Base-by-base conservation (phyloP, 2,113 vertebrate genomes). In the Vimba vimba region DNA sequence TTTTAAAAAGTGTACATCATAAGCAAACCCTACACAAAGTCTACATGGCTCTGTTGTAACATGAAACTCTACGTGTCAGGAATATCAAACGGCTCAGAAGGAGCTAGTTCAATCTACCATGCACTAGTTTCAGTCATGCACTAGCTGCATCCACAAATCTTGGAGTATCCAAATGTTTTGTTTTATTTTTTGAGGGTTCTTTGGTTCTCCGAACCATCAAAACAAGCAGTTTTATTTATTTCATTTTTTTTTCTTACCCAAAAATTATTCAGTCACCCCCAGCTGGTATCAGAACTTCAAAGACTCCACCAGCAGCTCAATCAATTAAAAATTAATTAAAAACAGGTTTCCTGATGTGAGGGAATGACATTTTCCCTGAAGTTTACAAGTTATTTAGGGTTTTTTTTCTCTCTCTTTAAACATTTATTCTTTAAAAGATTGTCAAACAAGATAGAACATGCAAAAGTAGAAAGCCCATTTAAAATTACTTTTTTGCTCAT, bases 241-340 rank as follows among this genome's bases (percentile, higher is more conserved):
- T 77, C 55, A 19, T 9, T 77, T 68, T 27, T 82, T 43, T 23
- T 21, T 82, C 4, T 15, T 66, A 25, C 27, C 19, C 25, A 23
- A 82, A 81, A 81, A 66, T 47, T 19, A 81, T 81, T 81, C 43
- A 62, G 27, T 69, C 64, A 50, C 43, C 80, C 43, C 62, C 62
- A 82, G 62, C 62, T 82, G 80, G 43, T 68, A 50, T 82, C 80
- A 82, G 62, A 82, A 50, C 80, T 82, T 82, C 80, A 82, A 82
- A 82, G 80, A 23, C 47, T 52, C 25, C 62, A 69, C 27, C 62
- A 68, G 45, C 43, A 45, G 79, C 79, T 52, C 43, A 82, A n/a
- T 68, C 62, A 69, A 82, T 82, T 69, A 82, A 82, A 82, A 81
- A 82, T 69, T 66, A 55, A 82, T 82, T 82, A 50, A 82, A 82